Conservation (phyloP, 2,797 vertebrate genomes). For the Coregonus suidteri region DNA sequence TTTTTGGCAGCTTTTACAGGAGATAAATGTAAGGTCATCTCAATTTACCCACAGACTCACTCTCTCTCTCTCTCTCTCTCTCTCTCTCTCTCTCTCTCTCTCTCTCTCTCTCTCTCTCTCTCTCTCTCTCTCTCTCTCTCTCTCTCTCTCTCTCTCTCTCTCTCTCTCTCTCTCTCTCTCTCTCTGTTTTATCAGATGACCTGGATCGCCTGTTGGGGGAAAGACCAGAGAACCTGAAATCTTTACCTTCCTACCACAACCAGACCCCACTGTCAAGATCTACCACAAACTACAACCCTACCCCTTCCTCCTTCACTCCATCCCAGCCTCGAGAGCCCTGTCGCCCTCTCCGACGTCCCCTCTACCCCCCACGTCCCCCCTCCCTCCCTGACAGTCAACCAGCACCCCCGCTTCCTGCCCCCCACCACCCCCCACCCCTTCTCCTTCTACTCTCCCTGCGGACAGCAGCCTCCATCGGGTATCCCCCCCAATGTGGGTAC, state of each 20-base stretch:
- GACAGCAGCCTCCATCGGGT: conserved; percentile 68
- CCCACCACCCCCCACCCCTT: conserved; percentile 66
- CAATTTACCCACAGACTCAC: background rate
- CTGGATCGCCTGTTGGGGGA: conserved; percentile 89
- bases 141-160: no score
- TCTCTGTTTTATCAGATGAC: conserved; percentile 81
- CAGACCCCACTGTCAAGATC: conserved; percentile 74
- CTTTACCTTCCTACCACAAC: conserved; percentile 48
- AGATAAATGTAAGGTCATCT: background rate
- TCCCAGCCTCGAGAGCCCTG: conserved; percentile 60
- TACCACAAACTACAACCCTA: conserved; percentile 74
- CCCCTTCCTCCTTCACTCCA: conserved; percentile 66
- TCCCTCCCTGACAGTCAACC: conserved; percentile 43
- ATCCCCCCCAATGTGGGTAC: conserved; percentile 65
- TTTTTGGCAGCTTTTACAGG: background rate
- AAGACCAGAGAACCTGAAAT: conserved; percentile 75
- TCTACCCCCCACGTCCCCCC: conserved; percentile 61
- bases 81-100: no score
- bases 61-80: background rate
- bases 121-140: conserved; percentile 39
- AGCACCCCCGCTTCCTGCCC: conserved; percentile 64
- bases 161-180: no score
- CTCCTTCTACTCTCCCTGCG: conserved; percentile 69
- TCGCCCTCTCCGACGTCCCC: conserved; percentile 46
- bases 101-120: no score